Evolutionary conservation across 2,113 vertebrate genomes (phyloP), one percentile per base, ranked within the genome.

Genomic region (Jaculus jaculus): DNA sequence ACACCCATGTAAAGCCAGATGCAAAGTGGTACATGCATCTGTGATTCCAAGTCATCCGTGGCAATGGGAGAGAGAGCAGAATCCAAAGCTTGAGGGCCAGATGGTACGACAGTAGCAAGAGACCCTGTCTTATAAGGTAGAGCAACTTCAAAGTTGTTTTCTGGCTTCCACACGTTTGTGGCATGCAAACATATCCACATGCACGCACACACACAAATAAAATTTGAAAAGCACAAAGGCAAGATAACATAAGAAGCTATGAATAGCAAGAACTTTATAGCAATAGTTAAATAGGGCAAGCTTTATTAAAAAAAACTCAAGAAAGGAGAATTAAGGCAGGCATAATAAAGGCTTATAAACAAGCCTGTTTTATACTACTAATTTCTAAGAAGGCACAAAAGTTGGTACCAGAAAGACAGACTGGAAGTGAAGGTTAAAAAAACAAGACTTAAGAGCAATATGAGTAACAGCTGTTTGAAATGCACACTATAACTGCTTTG

Each of bases 311-410:
- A 7, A 69, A 68, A 10, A 85, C 30, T 10, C 26, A 83, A 89
- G 77, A 72, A 84, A 39, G 2, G n/a, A 71, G 9, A 66, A 68
- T 65, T n/a, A 28, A 92, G 32, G 87, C 7, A 60, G 47, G 2
- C 78, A 90, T 23, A 89, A 82, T 89, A 84, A 84, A 65, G 18
- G 1, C 66, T 79, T 58, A 85, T 11, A 84, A 66, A 92, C 30
- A 37, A 61, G 26, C 20, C 60, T 84, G 4, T 66, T 73, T 89
- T 61, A 66, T 5, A 82, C 15, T 28, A 87, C 23, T 69, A 47
- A 72, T 42, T 92, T 75, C 20, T 63, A n/a, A 85, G 58, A 77
- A 93, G 72, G 32, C 37, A 73, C 58, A 75, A 89, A 61, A 58
- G 54, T 3, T 61, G 13, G 69, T 16, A 91, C 47, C 71, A 92